Base-by-base conservation (phyloP, 2,888 invertebrate species). In the Exocentrus adspersus region DNA sequence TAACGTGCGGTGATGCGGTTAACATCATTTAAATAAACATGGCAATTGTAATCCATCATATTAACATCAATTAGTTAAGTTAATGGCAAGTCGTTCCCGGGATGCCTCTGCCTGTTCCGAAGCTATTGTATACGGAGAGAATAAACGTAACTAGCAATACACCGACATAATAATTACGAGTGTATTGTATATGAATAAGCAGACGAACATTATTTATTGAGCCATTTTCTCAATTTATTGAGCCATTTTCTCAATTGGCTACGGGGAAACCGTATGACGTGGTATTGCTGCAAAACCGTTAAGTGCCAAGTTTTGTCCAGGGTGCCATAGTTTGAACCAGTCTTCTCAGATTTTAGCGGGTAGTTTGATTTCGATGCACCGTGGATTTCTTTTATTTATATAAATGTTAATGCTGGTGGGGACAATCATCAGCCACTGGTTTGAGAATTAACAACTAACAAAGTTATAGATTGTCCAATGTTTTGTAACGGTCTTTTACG, bases 161-260 rank as follows among this genome's bases (percentile, higher is more conserved):
- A 43, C 54, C 54, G 54, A 28, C 54, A 54, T 54, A 51, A 51
- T 51, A 51, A 62, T n/a, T n/a, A n/a, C n/a, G n/a, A n/a, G n/a
- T n/a, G n/a, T 57, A 42, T 54, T 24, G 41, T 37, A 28, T 54
- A 37, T 42, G 48, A 59, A 46, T 45, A 63, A 10, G 37, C 37
- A 37, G 37, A 57, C 37, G 14, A 24, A 51, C 46, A 52, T 57
- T n/a, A 58, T 43, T 59, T 53, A 59, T 58, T 32, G 48, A 53
- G 57, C 54, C 57, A 59, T 63, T 62, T 62, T 51, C 50, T 62
- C 32, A 42, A 58, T 43, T 59, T 53, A 59, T 58, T 32, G 48
- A 53, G 57, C 54, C 57, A 59, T 63, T 62, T 62, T 51, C 50
- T 62, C 62, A 62, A 57, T 57, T 57, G 62, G 56, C 41, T 57